Evolutionary conservation across 2,797 vertebrate genomes (phyloP), one percentile per base, ranked within the genome.

Genomic region (Botia almorhae): DNA sequence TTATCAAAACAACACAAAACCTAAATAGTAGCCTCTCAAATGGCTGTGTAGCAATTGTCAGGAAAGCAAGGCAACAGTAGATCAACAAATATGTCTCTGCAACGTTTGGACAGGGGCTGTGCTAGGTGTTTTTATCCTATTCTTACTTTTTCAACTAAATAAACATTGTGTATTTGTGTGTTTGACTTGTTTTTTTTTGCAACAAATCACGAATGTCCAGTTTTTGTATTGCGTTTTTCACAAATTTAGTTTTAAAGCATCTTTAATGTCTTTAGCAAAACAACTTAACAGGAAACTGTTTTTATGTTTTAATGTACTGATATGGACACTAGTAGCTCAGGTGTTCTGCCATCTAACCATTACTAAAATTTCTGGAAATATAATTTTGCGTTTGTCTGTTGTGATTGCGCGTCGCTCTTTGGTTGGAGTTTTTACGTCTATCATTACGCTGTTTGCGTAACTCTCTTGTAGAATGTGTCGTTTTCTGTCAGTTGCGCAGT

Each of bases 401-500:
- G 3, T 23, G 8, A 73, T 72, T 72, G 77, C 69, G 14, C 21
- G 7, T 26, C 0, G 2, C 8, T 5, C 39, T 21, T 48, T 63
- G 43, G 8, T 53, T 26, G 12, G 26, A 71, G 46, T 33, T 21
- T 61, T 39, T 6, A n/a, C 3, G 3, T 13, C 8, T 3, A 14
- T n/a, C 69, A 2, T 29, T 67, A 74, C 70, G 78, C 39, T 14
- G 51, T 36, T 74, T 80, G 51, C 78, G 70, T 67, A 67, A 74
- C 19, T 55, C 33, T 63, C 0, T 0, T 50, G 13, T n/a, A 12
- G 78, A 74, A 68, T 74, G 33, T 5, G 43, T 21, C 23, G 13
- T 80, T 36, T 39, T 58, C 29, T 53, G 56, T 53, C 68, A 63
- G 10, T 39, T 39, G 46, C 46, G n/a, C 4, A 53, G 13, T 63